Evolutionary conservation across 2,888 invertebrate genomes (phyloP).

Genomic region (Macrosiphum euphorbiae): DNA sequence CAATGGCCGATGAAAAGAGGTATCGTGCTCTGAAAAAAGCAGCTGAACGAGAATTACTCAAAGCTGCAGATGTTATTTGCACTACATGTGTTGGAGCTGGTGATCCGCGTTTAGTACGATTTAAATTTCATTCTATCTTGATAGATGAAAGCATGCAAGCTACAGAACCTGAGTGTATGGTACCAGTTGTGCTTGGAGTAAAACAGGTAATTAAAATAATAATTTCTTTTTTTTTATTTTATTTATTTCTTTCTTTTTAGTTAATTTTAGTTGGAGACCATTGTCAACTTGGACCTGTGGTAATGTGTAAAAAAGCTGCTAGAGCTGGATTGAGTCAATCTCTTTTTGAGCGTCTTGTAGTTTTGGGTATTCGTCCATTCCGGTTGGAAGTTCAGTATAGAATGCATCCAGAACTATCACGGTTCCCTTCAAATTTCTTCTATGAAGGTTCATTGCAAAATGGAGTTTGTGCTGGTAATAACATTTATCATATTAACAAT

Average conservation of each 20-base stretch:
- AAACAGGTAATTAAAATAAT: slow-evolving; percentile 76
- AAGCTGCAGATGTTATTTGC: slow-evolving; percentile 98
- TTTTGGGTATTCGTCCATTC: slow-evolving; percentile 96
- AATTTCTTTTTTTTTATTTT: neutral
- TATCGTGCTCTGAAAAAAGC: slow-evolving; percentile 91
- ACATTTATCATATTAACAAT: neutral
- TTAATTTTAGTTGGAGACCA: slow-evolving; percentile 98
- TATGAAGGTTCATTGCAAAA: slow-evolving; percentile 99
- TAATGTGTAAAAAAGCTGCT: slow-evolving; percentile 99
- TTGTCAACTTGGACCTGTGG: slow-evolving; percentile 98
- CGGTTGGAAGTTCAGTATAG: slow-evolving; percentile 97
- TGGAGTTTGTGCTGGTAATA: slow-evolving; percentile 88
- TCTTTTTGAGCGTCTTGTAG: slow-evolving; percentile 96
- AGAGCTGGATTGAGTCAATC: slow-evolving; percentile 97
- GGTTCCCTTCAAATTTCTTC: slow-evolving; percentile 99
- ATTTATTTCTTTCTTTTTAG: slow-evolving; percentile 68
- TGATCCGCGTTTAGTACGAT: slow-evolving; percentile 90
- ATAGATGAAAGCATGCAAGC: slow-evolving; percentile 99
- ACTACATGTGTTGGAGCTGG: slow-evolving; percentile 99
- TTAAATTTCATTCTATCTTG: slow-evolving; percentile 95
- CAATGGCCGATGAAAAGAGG: slow-evolving; percentile 94
- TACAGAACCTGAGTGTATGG: slow-evolving; percentile 98
- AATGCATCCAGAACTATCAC: slow-evolving; percentile 98
- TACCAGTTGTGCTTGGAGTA: slow-evolving; percentile 97
- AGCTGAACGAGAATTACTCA: slow-evolving; percentile 89